These are phyloP conservation scores for Passer montanus DNA, from an alignment of 2,113 vertebrate genomes.

Conservation along the genomic window DNA sequence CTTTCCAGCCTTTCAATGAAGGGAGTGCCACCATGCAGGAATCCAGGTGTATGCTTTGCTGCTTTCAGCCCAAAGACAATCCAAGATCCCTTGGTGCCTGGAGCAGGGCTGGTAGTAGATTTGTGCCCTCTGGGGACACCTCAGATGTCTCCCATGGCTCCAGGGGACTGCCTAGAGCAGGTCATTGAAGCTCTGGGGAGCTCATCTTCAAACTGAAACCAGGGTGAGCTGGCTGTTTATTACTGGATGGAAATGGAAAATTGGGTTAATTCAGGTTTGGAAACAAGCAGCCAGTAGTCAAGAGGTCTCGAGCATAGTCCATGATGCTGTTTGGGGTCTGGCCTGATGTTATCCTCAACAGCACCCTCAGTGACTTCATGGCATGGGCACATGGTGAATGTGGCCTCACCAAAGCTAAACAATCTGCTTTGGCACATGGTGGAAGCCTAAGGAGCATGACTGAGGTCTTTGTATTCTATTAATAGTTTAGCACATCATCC, in stretches of 20 bases:
- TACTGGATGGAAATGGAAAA: not conserved
- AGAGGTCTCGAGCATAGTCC: not conserved
- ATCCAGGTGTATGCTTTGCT: not conserved
- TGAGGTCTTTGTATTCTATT: not conserved
- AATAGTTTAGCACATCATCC: not conserved
- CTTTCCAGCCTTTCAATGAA: slow-evolving; percentile 26
- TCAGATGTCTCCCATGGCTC: not conserved
- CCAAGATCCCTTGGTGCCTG: not conserved
- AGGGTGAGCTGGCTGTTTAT: not conserved
- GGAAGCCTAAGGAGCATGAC: not conserved
- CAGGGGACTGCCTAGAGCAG: not conserved
- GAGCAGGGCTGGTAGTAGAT: not conserved
- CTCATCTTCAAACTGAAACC: not conserved
- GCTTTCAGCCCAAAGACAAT: not conserved
- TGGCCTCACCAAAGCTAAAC: not conserved
- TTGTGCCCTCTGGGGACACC: not conserved
- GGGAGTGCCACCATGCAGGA: slow-evolving; percentile 38
- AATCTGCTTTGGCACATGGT: not conserved
- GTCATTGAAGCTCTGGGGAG: not conserved
- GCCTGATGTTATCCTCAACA: not conserved
- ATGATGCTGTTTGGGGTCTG: not conserved
- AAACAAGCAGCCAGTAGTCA: not conserved
- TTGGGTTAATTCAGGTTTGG: not conserved
- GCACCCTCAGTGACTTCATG: rapidly evolving
- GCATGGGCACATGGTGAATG: not conserved